phyloP scores from a whole-genome alignment of 2,113 vertebrate species.

The Labrus mixtus region DNA sequence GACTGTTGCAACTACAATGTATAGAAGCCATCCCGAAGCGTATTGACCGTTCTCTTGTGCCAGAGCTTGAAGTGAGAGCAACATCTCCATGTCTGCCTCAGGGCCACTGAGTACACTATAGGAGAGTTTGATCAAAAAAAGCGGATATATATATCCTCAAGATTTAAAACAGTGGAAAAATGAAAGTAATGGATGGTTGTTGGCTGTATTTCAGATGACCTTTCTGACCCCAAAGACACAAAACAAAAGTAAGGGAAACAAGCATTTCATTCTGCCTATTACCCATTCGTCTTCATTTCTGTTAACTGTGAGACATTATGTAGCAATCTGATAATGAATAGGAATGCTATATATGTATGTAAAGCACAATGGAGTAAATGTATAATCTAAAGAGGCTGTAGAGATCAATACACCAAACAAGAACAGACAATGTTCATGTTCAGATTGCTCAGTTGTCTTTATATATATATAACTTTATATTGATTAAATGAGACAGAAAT shows the following conservation, averaged over 20 bases:
- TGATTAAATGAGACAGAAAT: constrained; percentile 39
- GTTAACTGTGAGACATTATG: neutral
- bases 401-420: constrained; percentile 9
- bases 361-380: neutral
- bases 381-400: no score
- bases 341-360: neutral
- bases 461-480: constrained; percentile 15
- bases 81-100: constrained; percentile 29
- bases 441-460: constrained; percentile 17
- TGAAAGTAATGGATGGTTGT: constrained; percentile 17
- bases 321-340: neutral
- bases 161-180: constrained; percentile 20
- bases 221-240: constrained; percentile 21
- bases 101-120: constrained; percentile 19
- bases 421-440: constrained; percentile 2
- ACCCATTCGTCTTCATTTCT: constrained; percentile 6
- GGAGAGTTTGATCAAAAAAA: constrained; percentile 40
- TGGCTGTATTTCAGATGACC: constrained; percentile 30
- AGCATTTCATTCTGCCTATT: neutral
- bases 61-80: constrained; percentile 42
- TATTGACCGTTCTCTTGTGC: constrained; percentile 16
- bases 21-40: constrained; percentile 27
- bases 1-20: neutral
- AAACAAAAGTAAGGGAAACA: constrained; percentile 20
- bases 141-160: constrained; percentile 1